phyloP scores from a whole-genome alignment of 1,140 invertebrate genomes.

The Antheraea mylitta region DNA sequence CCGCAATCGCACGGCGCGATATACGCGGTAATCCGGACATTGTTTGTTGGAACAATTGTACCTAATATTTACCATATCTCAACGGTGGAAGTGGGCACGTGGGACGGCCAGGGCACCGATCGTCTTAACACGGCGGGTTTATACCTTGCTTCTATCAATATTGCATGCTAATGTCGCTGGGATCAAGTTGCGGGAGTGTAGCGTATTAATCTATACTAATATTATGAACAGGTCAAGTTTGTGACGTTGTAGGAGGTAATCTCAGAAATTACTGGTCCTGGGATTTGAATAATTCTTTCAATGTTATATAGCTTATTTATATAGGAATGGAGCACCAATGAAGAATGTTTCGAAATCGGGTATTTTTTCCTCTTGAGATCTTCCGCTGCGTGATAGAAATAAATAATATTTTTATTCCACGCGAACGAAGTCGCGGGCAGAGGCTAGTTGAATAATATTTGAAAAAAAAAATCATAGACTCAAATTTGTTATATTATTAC shows the following conservation, averaged over 20 bases:
- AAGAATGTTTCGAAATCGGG: too few relatives aligned
- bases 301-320: too few relatives aligned
- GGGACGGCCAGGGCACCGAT: constrained; percentile 23
- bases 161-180: constrained; percentile 34
- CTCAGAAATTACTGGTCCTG: too few relatives aligned
- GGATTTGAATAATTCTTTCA: too few relatives aligned
- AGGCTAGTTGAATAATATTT: neutral
- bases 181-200: constrained; percentile 22
- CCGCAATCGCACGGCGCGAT: constrained; percentile 21
- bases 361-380: too few relatives aligned
- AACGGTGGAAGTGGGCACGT: constrained; percentile 39
- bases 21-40: constrained; percentile 31
- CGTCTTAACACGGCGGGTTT: constrained; percentile 46
- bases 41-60: constrained; percentile 38
- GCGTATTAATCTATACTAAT: constrained; percentile 17
- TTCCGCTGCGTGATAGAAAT: too few relatives aligned
- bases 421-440: too few relatives aligned
- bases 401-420: too few relatives aligned
- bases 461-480: too few relatives aligned
- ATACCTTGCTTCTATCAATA: constrained; percentile 50
- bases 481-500: too few relatives aligned
- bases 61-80: constrained; percentile 56
- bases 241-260: neutral
- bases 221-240: neutral
- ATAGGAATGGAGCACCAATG: too few relatives aligned